Base-by-base conservation (phyloP, 2,888 invertebrate species). In the Apamea monoglypha region DNA sequence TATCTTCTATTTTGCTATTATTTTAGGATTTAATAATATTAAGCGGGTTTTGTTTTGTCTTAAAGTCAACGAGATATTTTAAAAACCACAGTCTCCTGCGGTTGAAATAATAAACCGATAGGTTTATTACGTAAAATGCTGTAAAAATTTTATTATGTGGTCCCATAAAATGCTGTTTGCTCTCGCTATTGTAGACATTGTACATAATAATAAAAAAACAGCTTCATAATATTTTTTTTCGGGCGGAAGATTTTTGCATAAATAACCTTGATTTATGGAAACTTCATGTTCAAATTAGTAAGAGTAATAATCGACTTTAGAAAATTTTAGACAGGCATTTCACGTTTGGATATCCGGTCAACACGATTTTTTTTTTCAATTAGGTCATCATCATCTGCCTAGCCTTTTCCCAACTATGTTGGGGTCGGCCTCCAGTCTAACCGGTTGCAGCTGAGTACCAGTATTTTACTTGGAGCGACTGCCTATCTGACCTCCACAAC, bases 51-150 rank as follows among this genome's bases (percentile, higher is more conserved):
- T 66, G 4, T 40, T 67, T 67, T n/a, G 16, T 18, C 1, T 18
- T 40, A 12, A 44, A 44, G n/a, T 68, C n/a, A 40, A 68, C 29
- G n/a, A n/a, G 18, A 18, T n/a, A n/a, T 67, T 53, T 53, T 21
- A 18, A n/a, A 40, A 40, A 16, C 25, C 4, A 40, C 16, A 67
- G 40, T 67, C 44, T 5, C 40, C 18, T 40, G n/a, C 4, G 40
- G 40, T 40, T n/a, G 8, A 10, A 40, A n/a, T 16, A 56, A 21
- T 21, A 36, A 44, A 44, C 53, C 50, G 25, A 36, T 53, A 59
- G 32, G 29, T 53, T 66, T 70, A 44, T 53, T 47, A 47, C 36
- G 50, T 29, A 7, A 75, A 67, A 81, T 67, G 16, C 16, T 56
- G 53, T 53, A 50, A 5, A 36, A 70, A 44, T 74, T 66, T 59